A percentile compares a stretch with the other conserved stretches of the same genome.
phyloP scores from a whole-genome alignment of 1,140 invertebrate genomes.

The Aphaenogaster ashmeadi region DNA sequence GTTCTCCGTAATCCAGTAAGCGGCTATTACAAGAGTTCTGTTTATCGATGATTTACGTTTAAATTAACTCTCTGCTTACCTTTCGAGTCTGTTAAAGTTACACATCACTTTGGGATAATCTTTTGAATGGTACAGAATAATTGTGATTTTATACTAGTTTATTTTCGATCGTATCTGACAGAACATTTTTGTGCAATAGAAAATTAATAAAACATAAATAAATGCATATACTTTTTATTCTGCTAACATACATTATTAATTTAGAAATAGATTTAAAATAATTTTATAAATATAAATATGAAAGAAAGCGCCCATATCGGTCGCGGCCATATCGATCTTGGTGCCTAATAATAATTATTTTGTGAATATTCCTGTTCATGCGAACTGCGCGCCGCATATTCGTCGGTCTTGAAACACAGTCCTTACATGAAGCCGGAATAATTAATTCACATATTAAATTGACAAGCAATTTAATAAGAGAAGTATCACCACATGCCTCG shows the following conservation, averaged over 20 bases:
- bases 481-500: no score
- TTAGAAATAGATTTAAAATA: neutral
- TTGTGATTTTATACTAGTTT: neutral
- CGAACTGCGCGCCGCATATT: no score
- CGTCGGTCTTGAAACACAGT: no score
- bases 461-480: no score
- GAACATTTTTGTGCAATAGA: neutral
- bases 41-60: slow-evolving; percentile 38
- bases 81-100: neutral
- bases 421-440: no score
- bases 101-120: neutral
- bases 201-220: neutral
- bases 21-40: neutral
- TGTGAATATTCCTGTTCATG: no score
- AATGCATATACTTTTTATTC: neutral
- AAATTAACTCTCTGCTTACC: slow-evolving; percentile 11
- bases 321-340: no score
- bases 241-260: neutral
- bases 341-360: no score
- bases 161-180: neutral
- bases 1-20: slow-evolving; percentile 14
- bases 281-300: neutral
- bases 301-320: no score
- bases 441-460: no score
- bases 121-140: neutral